Percentiles rank a stretch among this genome's conserved stretches.
phyloP scores from a whole-genome alignment of 2,113 vertebrate genomes.

The Mirounga angustirostris region DNA sequence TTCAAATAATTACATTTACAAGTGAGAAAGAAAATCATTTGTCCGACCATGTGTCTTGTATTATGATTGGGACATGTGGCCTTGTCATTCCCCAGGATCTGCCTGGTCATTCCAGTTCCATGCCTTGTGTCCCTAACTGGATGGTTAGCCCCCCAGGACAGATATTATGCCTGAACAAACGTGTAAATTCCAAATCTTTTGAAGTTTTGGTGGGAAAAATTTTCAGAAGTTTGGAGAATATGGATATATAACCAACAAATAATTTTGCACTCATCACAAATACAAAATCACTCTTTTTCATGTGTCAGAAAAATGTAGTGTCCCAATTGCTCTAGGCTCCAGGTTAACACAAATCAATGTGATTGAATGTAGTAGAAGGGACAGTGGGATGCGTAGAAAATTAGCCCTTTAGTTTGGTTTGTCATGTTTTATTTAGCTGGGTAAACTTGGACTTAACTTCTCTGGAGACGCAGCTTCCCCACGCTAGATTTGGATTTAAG shows the following conservation, averaged over 20 bases:
- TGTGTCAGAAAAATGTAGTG: conserved; percentile 26
- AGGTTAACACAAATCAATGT: neutral
- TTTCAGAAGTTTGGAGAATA: conserved; percentile 20
- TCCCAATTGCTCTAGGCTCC: neutral
- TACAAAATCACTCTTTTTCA: conserved; percentile 4
- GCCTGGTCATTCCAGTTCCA: neutral
- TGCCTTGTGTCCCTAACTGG: neutral
- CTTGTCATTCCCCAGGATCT: neutral
- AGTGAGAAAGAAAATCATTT: neutral
- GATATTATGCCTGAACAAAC: neutral
- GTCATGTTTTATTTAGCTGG: neutral
- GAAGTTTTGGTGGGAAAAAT: neutral
- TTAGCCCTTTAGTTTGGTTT: neutral
- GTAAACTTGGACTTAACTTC: neutral
- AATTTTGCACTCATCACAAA: conserved; percentile 16
- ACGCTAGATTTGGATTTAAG: neutral
- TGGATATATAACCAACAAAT: conserved; percentile 9
- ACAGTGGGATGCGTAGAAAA: neutral
- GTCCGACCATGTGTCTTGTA: neutral
- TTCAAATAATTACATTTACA: conserved; percentile 24
- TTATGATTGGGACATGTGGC: neutral
- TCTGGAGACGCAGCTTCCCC: neutral
- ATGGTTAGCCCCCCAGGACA: neutral
- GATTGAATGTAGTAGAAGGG: neutral
- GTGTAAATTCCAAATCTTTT: conserved; percentile 20